Evolutionary conservation across 2,797 vertebrate species (phyloP), one percentile per base, ranked within the genome.

Genomic region (Sebastes alutus): DNA sequence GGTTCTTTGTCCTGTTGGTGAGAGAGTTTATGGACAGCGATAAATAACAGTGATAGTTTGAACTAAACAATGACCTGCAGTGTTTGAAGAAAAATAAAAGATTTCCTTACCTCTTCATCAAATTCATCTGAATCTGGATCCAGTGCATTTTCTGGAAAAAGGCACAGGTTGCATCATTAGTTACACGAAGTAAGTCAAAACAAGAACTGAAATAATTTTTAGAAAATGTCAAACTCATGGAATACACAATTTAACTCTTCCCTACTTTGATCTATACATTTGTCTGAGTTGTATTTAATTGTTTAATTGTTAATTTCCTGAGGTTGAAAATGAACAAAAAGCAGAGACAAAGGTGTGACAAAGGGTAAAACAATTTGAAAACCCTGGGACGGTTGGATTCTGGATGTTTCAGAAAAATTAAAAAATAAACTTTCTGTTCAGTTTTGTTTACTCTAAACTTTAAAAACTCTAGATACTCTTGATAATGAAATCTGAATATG

Each of bases 41-140:
- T 49, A 30, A 80, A n/a, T 30, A 66, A 79, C 9, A 6, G 22
- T 16, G 11, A 25, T 10, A 22, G 10, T 12, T 29, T 29, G 5
- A 42, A 72, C 3, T 64, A 12, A 49, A 63, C 14, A 46, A 32
- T 16, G 13, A 18, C 1, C 16, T 18, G 5, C 6, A 71, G 14
- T 18, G 16, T 25, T 54, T 25, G 4, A 61, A 13, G 14, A 52
- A 63, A 27, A 23, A 49, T 3, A 23, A 42, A 58, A 61, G 4
- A 1, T 14, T 38, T 59, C 3, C 75, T 90, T 90, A 96, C 95
- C 78, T 94, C 92, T 5, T 86, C 81, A 1, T 90, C 95, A 95
- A 95, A 96, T 77, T 97, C 94, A 91, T 96, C 95, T 79, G 92
- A 94, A 84, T 95, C 95, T 86, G 94, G 94, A 90, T 97, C 95